Base-by-base conservation (phyloP, 1,140 invertebrate species). In the Sitodiplosis mosellana region DNA sequence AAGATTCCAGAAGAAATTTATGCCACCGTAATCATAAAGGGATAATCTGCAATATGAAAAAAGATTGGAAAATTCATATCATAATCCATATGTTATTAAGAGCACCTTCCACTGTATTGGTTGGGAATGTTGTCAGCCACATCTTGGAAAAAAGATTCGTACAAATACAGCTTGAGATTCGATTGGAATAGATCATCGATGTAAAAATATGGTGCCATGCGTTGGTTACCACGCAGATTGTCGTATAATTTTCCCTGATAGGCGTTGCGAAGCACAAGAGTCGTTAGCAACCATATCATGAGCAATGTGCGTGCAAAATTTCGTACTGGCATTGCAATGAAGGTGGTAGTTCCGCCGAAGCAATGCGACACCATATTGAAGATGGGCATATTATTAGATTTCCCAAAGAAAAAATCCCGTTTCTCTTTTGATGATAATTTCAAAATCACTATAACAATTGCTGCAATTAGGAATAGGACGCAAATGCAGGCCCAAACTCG, bases 201-300 rank as follows among this genome's bases (percentile, higher is more conserved):
- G 11, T 18, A 5, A 43, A 3, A 18, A 18, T 11, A 40, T 40
- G 37, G 37, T 6, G 3, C 5, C 6, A 6, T 40, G 6, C 37
- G n/a, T 11, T 43, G 18, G 20, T 43, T 21, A 5, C 15, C 17
- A 19, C 48, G 47, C 10, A 53, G 34, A 21, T 33, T 41, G 12
- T 51, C 52, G 20, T 45, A 53, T 19, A 53, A 36, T 43, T 48
- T 49, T 14, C 48, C 49, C 40, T 53, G 52, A 46, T 53, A 53
- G 4, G 48, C 48, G 15, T 49, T 53, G 8, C 52, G 52, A n/a
- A 53, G 5, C 11, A 51, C 37, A n/a, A 53, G 18, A 2, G 49
- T 43, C 1, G 27, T 11, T 4, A 53, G 10, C 8, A 53, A 6
- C 52, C 49, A 53, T 2, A 48, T n/a, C 18, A 48, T 43, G 2